Percentiles rank a stretch among this genome's conserved stretches.
These are phyloP conservation scores for Saccostrea glomerata DNA, from an alignment of 1,140 invertebrate genomes.

Conservation along the genomic window DNA sequence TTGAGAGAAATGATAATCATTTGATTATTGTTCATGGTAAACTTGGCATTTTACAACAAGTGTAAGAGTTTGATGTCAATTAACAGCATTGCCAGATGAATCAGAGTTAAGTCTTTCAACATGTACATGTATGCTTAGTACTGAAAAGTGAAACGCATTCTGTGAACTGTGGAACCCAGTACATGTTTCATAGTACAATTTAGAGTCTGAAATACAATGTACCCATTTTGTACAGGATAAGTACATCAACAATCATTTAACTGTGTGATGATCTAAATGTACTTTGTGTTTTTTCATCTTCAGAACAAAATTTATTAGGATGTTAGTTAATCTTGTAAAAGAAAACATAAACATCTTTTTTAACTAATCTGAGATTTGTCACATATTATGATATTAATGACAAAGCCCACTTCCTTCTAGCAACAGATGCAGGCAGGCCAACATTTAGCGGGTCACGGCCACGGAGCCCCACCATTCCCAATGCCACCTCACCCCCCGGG, in stretches of 20 bases:
- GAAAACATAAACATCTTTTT: not conserved
- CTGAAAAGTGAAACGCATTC: too few species aligned
- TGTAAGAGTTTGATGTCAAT: too few species aligned
- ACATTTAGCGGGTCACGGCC: slow-evolving; percentile 86
- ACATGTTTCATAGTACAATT: too few species aligned
- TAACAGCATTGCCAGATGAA: too few species aligned
- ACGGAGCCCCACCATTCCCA: slow-evolving; percentile 83
- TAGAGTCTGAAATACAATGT: too few species aligned
- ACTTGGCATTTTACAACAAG: too few species aligned
- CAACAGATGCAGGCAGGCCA: slow-evolving; percentile 94
- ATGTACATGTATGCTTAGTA: too few species aligned
- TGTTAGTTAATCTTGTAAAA: not conserved
- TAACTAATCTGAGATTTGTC: not conserved
- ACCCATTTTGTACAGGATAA: not conserved
- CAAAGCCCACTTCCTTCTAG: slow-evolving; percentile 69
- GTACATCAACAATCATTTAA: not conserved
- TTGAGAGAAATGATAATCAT: too few species aligned
- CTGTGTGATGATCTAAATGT: not conserved
- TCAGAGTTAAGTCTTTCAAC: too few species aligned
- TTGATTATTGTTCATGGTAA: too few species aligned
- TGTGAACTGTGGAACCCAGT: too few species aligned
- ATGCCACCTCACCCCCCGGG: slow-evolving; percentile 86
- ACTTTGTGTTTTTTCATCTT: not conserved
- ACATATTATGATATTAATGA: slow-evolving; percentile 29
- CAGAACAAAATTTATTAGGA: not conserved